Conservation (phyloP, 2,113 vertebrate genomes). For the Glaucomys volans region DNA sequence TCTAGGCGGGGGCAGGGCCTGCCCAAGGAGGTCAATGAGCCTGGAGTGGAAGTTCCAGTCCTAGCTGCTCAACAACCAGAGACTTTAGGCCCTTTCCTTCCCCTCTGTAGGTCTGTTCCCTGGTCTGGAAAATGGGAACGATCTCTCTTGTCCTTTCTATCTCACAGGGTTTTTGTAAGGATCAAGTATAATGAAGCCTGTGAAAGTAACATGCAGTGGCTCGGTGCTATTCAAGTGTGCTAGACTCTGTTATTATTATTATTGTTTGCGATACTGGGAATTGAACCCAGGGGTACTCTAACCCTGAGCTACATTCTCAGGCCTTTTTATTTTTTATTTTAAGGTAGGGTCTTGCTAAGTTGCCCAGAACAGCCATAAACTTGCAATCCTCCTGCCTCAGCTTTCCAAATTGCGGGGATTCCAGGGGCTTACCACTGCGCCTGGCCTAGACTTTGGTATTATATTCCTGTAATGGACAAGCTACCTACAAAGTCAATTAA, state of each 20-base stretch:
- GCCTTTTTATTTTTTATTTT: too few relatives aligned
- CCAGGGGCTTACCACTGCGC: too few relatives aligned
- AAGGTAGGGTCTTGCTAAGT: too few relatives aligned
- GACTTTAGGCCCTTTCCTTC: too few relatives aligned
- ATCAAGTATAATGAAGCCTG: neutral
- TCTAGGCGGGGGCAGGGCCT: neutral
- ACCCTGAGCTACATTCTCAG: too few relatives aligned
- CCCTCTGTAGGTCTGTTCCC: neutral
- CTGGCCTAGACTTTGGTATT: neutral
- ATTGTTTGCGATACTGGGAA: too few relatives aligned
- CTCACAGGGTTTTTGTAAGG: neutral
- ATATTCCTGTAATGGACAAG: neutral
- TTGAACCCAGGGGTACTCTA: too few relatives aligned
- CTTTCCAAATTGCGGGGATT: too few relatives aligned
- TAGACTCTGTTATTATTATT: too few relatives aligned
- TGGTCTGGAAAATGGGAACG: neutral
- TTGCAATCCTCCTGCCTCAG: too few relatives aligned
- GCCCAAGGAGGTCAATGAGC: fast-evolving
- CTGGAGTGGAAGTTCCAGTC: neutral
- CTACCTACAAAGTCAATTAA: neutral
- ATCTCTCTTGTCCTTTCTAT: neutral
- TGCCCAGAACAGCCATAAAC: too few relatives aligned
- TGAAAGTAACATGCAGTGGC: too few relatives aligned
- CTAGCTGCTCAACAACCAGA: neutral
- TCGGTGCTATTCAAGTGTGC: neutral